Percentiles rank a stretch among this genome's conserved stretches.
phyloP scores from a whole-genome alignment of 2,888 invertebrate genomes.

The Blera fallax region DNA sequence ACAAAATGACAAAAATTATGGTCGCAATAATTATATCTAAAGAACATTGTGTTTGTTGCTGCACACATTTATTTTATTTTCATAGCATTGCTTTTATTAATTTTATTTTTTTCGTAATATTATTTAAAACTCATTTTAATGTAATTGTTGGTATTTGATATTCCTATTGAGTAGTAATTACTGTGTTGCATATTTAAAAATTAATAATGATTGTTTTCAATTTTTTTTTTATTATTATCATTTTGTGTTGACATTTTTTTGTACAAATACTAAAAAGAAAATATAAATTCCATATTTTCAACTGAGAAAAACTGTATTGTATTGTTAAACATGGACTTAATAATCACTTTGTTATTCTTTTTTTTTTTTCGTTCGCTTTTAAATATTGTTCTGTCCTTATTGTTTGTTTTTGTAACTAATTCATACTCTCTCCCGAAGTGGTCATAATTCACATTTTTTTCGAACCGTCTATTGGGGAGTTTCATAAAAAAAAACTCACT shows the following conservation, averaged over 20 bases:
- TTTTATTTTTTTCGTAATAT: background rate
- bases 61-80: constrained; percentile 42
- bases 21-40: constrained; percentile 6
- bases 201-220: constrained; percentile 31
- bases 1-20: constrained; percentile 12
- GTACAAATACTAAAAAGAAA: constrained; percentile 42
- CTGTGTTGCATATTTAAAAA: constrained; percentile 33
- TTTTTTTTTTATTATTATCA: constrained; percentile 27
- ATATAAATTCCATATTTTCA: constrained; percentile 49
- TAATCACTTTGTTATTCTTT: background rate
- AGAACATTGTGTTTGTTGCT: constrained; percentile 49
- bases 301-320: background rate
- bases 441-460: too few relatives aligned
- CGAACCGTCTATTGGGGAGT: too few relatives aligned
- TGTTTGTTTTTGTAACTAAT: background rate
- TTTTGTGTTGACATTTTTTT: constrained; percentile 41
- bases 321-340: background rate
- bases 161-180: constrained; percentile 57
- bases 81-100: constrained; percentile 41
- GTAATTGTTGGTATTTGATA: constrained; percentile 64
- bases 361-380: background rate
- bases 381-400: background rate
- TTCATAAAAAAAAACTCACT: too few relatives aligned
- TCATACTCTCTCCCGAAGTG: background rate
- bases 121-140: constrained; percentile 40